phyloP scores from a whole-genome alignment of 2,888 invertebrate genomes.

The Stegana nigrithorax region DNA sequence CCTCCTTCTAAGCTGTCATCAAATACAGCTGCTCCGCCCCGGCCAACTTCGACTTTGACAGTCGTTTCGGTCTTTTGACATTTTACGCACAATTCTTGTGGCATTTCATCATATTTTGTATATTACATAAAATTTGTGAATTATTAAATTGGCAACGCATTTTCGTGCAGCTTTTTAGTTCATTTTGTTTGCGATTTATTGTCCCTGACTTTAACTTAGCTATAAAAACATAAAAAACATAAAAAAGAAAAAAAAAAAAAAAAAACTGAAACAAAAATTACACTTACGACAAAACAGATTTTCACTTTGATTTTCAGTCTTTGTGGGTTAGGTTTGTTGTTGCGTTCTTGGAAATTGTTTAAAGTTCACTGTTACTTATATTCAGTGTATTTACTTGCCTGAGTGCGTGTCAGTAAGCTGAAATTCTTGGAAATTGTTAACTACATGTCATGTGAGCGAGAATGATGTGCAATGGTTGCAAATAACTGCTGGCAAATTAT shows the following conservation, averaged over 20 bases:
- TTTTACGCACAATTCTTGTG: background rate
- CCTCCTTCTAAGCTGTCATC: too few species aligned
- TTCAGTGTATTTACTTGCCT: too few species aligned
- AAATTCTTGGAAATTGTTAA: too few species aligned
- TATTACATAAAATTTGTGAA: conserved; percentile 40
- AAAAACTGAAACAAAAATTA: too few species aligned
- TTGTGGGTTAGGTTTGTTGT: background rate
- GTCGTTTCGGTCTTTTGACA: background rate
- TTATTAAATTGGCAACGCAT: conserved; percentile 46
- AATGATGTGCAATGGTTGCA: too few species aligned
- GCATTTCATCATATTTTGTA: conserved; percentile 28
- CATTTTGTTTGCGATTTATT: conserved; percentile 27
- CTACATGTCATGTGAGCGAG: too few species aligned
- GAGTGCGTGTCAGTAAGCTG: too few species aligned
- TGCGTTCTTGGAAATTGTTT: background rate
- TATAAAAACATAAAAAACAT: too few species aligned
- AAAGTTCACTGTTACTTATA: too few species aligned
- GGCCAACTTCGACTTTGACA: conserved; percentile 11
- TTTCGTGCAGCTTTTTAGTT: conserved; percentile 19
- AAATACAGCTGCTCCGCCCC: conserved; percentile 46
- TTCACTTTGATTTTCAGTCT: background rate
- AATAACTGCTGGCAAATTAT: too few species aligned
- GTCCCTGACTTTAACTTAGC: too few species aligned
- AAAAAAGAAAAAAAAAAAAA: too few species aligned
- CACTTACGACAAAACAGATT: background rate